A percentile compares a stretch with the other conserved stretches of the same genome.
phyloP scores from a whole-genome alignment of 2,113 vertebrate genomes.

The Mustelus asterias region DNA sequence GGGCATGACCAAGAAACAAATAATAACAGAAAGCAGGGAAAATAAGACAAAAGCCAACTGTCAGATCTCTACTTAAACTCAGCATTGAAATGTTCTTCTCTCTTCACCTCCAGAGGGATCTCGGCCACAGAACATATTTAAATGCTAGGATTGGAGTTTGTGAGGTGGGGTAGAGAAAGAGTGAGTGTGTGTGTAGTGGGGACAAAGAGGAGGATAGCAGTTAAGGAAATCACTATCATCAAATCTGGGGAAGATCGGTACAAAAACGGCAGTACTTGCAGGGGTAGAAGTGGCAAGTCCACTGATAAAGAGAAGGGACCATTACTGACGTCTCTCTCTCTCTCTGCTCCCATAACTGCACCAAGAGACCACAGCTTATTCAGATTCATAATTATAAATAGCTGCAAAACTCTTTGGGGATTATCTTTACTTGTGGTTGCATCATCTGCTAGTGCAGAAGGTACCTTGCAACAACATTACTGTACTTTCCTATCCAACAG shows the following conservation, averaged over 20 bases:
- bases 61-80: no score
- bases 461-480: neutral
- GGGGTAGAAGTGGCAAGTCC: no score
- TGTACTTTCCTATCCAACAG: neutral
- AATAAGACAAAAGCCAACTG: no score
- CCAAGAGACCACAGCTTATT: neutral
- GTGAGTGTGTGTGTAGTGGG: neutral
- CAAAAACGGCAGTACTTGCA: neutral
- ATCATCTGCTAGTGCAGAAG: neutral
- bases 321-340: neutral
- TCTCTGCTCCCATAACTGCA: neutral
- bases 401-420: neutral
- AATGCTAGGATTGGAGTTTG: no score
- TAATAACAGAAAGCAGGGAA: no score
- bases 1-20: no score
- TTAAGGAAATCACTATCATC: neutral
- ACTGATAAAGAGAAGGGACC: no score
- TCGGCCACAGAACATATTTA: no score
- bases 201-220: neutral
- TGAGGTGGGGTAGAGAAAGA: no score
- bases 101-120: no score
- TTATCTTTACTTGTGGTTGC: neutral
- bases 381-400: neutral
- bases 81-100: no score
- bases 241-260: neutral